Conservation (phyloP, 2,888 invertebrate species). For the Phyto melanocephala region DNA sequence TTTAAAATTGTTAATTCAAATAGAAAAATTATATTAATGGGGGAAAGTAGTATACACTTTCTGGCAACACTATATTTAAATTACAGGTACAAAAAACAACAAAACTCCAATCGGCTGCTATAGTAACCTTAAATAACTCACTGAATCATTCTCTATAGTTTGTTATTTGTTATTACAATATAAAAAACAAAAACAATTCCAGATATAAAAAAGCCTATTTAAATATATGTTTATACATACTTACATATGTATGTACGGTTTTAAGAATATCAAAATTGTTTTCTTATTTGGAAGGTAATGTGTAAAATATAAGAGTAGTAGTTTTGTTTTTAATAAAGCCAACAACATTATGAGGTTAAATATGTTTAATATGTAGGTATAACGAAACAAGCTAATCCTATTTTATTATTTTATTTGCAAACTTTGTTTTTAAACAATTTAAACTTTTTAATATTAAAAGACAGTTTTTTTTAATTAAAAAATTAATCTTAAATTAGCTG, state of each 20-base stretch:
- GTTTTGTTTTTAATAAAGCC: conserved; percentile 12
- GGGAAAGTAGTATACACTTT: background rate
- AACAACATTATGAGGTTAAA: conserved; percentile 50
- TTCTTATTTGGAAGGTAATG: too few relatives aligned
- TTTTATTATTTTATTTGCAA: conserved; percentile 11
- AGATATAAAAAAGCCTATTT: background rate
- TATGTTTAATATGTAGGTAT: too few relatives aligned
- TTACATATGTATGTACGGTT: background rate
- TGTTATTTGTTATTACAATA: background rate
- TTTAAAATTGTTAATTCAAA: too few relatives aligned
- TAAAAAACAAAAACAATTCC: conserved; percentile 8
- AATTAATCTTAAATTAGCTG: conserved; percentile 47
- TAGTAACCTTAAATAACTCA: conserved; percentile 58
- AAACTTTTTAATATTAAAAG: conserved; percentile 4
- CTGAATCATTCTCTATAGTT: conserved; percentile 10
- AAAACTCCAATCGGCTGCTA: conserved; percentile 47
- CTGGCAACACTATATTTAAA: conserved; percentile 38
- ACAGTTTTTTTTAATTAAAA: conserved; percentile 43
- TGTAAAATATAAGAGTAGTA: too few relatives aligned
- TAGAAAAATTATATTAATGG: too few relatives aligned
- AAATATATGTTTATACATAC: background rate
- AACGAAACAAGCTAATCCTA: conserved; percentile 47
- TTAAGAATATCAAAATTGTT: too few relatives aligned
- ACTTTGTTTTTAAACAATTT: background rate
- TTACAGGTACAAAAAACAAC: conserved; percentile 42